Percentiles rank a stretch among this genome's conserved stretches.
phyloP scores from a whole-genome alignment of 2,113 vertebrate species.

The Sprattus sprattus region DNA sequence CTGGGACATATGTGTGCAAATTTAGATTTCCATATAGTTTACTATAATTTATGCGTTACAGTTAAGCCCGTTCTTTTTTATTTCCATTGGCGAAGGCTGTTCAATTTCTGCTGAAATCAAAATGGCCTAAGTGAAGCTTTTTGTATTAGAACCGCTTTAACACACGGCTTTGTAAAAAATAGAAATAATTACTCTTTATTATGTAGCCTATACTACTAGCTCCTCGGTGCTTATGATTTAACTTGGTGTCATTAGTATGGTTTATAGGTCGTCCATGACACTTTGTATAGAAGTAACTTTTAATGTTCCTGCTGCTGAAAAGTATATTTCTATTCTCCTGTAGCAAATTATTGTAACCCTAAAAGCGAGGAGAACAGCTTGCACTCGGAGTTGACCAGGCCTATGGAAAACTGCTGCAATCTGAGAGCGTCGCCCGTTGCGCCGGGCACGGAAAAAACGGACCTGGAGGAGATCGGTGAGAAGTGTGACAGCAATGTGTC shows the following conservation, averaged over 20 bases:
- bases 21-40: not conserved
- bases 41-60: not conserved
- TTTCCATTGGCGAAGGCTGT: not conserved
- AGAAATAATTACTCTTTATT: not conserved
- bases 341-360: constrained; percentile 80
- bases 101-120: not conserved
- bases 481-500: constrained; percentile 97
- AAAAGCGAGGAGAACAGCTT: constrained; percentile 85
- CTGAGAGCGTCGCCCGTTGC: constrained; percentile 84
- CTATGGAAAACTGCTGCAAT: constrained; percentile 83
- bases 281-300: not conserved
- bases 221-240: not conserved
- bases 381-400: constrained; percentile 78
- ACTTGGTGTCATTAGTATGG: not conserved
- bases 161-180: not conserved
- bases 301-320: not conserved
- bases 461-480: constrained; percentile 86
- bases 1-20: not conserved
- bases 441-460: constrained; percentile 78
- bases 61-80: not conserved
- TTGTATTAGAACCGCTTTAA: not conserved
- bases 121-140: not conserved
- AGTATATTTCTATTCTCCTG: not conserved
- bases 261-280: not conserved
- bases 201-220: not conserved